Evolutionary conservation across 2,888 invertebrate genomes (phyloP), one percentile per base, ranked within the genome.

Genomic region (Oligia strigilis): DNA sequence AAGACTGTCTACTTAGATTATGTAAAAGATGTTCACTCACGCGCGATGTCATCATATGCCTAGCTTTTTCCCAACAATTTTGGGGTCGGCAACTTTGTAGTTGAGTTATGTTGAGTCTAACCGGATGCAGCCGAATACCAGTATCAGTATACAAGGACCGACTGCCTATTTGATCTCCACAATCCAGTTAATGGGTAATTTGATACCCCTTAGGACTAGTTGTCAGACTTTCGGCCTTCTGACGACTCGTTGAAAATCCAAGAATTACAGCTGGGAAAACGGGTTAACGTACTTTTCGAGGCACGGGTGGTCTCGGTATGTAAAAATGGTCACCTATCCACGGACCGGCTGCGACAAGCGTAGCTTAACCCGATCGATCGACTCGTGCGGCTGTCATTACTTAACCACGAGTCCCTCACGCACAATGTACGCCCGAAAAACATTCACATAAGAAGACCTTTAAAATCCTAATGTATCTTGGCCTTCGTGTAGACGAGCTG

Each of bases 1-100:
- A 62, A 19, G 60, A 67, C n/a, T 29, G 23, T 71, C n/a, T 46
- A 23, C 52, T 52, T n/a, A 52, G 46, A 80, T 75, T 58, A 55
- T 62, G 46, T 67, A n/a, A 67, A 60, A 66, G 0, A 46, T 55
- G 29, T 49, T 79, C 4, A 52, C 17, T 64, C 9, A 19, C 43
- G 8, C 40, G 29, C 11, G 62, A 55, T 43, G 19, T 69, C 23
- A n/a, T 58, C 23, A n/a, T n/a, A 4, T n/a, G 1, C 55, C 14
- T 49, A 55, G 6, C 19, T 0, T 55, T 52, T 19, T 55, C 52
- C 55, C 6, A 55, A 55, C 19, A 19, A 19, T 19, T 19, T 55
- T 19, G 55, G 19, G 17, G 6, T 52, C 52, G 17, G 52, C 17
- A 5, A 17, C 8, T 4, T n/a, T n/a, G n/a, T n/a, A n/a, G n/a